Conservation (phyloP, 2,888 invertebrate genomes). For the Lypha dubia region DNA sequence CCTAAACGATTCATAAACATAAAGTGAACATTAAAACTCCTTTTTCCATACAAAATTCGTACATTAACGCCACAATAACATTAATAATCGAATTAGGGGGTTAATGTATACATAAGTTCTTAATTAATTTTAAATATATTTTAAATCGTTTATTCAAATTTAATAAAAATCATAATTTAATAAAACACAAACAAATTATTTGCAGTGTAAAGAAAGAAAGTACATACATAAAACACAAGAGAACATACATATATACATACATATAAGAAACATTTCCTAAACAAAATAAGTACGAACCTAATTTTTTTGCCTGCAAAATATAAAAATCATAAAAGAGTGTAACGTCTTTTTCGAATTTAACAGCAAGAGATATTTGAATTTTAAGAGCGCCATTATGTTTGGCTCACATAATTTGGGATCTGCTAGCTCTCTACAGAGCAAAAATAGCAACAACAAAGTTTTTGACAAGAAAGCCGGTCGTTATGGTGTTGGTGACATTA, state of each 20-base stretch:
- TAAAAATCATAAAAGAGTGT: not conserved
- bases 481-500: conserved; percentile 70
- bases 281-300: not conserved
- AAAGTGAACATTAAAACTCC: too few species aligned
- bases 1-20: too few species aligned
- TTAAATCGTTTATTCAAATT: too few species aligned
- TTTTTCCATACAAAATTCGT: too few species aligned
- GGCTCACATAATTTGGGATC: conserved; percentile 64
- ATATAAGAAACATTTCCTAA: not conserved
- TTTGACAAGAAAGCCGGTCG: conserved; percentile 74
- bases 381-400: conserved; percentile 60
- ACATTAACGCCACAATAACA: too few species aligned
- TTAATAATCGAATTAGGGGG: too few species aligned
- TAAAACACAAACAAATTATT: conserved; percentile 63
- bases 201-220: conserved; percentile 74
- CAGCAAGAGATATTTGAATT: not conserved
- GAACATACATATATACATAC: too few species aligned
- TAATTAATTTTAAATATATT: too few species aligned
- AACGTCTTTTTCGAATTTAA: not conserved
- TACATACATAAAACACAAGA: not conserved
- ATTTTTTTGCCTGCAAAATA: not conserved
- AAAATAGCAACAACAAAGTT: conserved; percentile 61
- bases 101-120: too few species aligned
- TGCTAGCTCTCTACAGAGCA: conserved; percentile 65
- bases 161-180: too few species aligned